Evolutionary conservation across 2,888 invertebrate genomes (phyloP).

Genomic region (Amblyjoppa proteus): DNA sequence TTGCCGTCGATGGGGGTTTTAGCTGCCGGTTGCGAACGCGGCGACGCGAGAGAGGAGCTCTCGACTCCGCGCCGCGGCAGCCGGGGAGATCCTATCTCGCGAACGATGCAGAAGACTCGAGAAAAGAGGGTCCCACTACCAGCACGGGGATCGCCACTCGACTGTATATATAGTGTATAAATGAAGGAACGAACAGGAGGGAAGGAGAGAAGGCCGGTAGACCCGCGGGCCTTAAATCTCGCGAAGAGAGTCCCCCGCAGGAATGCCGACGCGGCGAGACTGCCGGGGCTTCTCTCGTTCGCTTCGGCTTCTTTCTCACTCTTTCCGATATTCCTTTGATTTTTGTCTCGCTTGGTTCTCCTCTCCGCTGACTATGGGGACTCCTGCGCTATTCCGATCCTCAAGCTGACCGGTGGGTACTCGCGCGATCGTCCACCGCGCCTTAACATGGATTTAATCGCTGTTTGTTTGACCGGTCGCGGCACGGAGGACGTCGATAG

Average conservation of each 20-base stretch:
- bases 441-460: slow-evolving; percentile 74
- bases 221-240: slow-evolving; percentile 74
- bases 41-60: slow-evolving; percentile 21
- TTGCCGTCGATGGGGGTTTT: not conserved
- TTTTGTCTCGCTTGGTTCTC: slow-evolving; percentile 41
- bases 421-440: slow-evolving; percentile 61
- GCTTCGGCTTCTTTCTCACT: slow-evolving; percentile 47
- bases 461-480: slow-evolving; percentile 68
- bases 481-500: slow-evolving; percentile 58
- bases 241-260: slow-evolving; percentile 65
- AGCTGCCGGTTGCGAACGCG: slow-evolving; percentile 22
- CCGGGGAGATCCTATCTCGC: slow-evolving; percentile 72
- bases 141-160: slow-evolving; percentile 40
- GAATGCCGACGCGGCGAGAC: slow-evolving; percentile 73
- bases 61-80: slow-evolving; percentile 41
- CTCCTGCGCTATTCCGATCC: slow-evolving; percentile 36
- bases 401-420: slow-evolving; percentile 27
- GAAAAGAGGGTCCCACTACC: slow-evolving; percentile 48
- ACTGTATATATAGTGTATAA: slow-evolving; percentile 21
- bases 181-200: slow-evolving; percentile 10
- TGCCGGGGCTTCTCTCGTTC: slow-evolving; percentile 66
- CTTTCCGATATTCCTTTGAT: slow-evolving; percentile 37
- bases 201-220: slow-evolving; percentile 35
- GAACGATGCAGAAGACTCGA: slow-evolving; percentile 63
- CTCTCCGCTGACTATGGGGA: slow-evolving; percentile 11